Conservation (phyloP, 2,797 vertebrate species). For the Rhincodon typus region DNA sequence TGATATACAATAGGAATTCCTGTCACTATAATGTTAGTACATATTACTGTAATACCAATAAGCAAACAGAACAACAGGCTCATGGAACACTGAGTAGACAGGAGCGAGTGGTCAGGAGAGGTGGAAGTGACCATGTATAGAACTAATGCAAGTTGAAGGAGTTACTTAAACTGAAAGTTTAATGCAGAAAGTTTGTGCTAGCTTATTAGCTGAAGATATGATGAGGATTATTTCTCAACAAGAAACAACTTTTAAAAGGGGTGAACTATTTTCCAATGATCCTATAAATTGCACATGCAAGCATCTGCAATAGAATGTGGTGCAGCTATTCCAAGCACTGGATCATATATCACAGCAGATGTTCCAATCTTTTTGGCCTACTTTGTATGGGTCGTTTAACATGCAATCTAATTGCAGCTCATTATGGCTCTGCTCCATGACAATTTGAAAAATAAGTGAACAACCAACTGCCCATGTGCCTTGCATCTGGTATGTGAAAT, state of each 20-base stretch:
- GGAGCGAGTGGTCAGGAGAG: not conserved
- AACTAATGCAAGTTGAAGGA: not conserved
- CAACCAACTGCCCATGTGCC: not conserved
- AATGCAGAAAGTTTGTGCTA: not conserved
- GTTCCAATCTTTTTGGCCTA: not conserved
- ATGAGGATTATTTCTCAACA: not conserved
- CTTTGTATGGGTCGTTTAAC: not conserved
- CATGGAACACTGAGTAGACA: not conserved
- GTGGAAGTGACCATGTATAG: not conserved
- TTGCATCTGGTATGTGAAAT: not conserved
- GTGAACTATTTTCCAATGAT: not conserved
- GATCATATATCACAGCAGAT: slow-evolving; percentile 14
- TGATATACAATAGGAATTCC: no score
- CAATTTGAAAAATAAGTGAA: not conserved
- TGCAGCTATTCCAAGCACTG: not conserved
- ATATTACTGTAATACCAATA: not conserved
- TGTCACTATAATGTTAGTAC: no score
- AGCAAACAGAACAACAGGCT: not conserved
- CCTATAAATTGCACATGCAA: not conserved
- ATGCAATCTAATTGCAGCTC: not conserved
- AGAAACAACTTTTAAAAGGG: not conserved
- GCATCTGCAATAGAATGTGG: not conserved
- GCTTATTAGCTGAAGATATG: not conserved
- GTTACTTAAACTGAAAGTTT: not conserved
- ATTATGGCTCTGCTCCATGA: not conserved